Base-by-base conservation (phyloP, 2,113 vertebrate genomes). In the Leptodactylus fuscus region DNA sequence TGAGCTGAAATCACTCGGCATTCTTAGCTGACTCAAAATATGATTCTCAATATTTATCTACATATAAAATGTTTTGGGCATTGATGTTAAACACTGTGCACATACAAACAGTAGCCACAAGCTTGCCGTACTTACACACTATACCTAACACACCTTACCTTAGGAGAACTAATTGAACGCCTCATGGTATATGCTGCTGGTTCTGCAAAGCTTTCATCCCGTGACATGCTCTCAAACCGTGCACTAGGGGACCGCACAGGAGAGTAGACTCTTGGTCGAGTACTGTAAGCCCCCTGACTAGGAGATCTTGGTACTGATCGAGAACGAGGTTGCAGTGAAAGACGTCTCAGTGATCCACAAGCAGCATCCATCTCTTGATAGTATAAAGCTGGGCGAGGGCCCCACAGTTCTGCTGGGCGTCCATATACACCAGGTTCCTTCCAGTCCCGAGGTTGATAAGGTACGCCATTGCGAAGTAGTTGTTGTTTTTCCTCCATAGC, bases 261-360 rank as follows among this genome's bases (percentile, higher is more conserved):
- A 1, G 97, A 98, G 84, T 97, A 99, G n/a, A 91, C 91, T 44
- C 93, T 92, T 0, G 94, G 88, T 0, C 89, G 94, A 15, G 90
- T 87, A 18, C 93, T 93, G 84, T 98, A 97, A 62, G 96, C 93
- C 12, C 96, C 96, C 82, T 95, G 95, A 67, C 94, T 94, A 2
- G 97, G 97, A 0, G 97, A 98, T 81, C 97, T 95, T 3, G 97
- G 97, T 77, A 98, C 97, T 0, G 97, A 99, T 81, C 96, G 94
- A 0, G 97, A 99, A 0, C 97, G 96, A 5, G 97, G 97, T 91
- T 98, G 97, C 82, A 98, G 89, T 0, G 97, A 97, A 85, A 98
- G 91, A 32, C 94, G 95, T 27, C 95, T 93, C 89, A 97, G 92
- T 11, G 97, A 95, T 55, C 91, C 87, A 0, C 95, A 94, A 0